phyloP scores from a whole-genome alignment of 2,797 vertebrate genomes.

The Neosilurus hyrtlii region DNA sequence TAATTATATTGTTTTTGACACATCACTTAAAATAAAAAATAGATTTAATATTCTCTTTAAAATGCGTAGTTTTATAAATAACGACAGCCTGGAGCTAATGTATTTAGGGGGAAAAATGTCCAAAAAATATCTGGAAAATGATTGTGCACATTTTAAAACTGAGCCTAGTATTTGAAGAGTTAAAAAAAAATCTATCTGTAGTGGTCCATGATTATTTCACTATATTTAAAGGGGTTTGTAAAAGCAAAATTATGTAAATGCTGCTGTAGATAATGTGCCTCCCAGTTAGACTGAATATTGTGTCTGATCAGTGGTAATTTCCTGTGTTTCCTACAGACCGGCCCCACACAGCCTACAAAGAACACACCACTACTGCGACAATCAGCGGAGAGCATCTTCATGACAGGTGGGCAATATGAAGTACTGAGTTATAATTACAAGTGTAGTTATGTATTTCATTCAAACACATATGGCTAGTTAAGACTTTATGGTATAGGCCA shows the following conservation, averaged over 20 bases:
- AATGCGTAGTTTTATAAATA: background rate
- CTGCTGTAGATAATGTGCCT: background rate
- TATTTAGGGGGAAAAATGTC: background rate
- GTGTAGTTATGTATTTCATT: background rate
- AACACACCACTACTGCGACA: conserved; percentile 55
- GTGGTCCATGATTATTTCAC: background rate
- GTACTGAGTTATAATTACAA: background rate
- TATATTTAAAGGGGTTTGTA: background rate
- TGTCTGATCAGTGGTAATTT: conserved; percentile 13
- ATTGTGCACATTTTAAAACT: background rate
- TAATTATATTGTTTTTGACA: background rate
- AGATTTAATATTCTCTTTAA: background rate
- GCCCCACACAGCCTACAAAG: conserved; percentile 54
- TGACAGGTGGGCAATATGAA: conserved; percentile 61
- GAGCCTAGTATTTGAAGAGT: background rate
- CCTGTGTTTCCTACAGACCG: conserved; percentile 60
- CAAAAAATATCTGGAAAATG: background rate
- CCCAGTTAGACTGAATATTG: background rate
- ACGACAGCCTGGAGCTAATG: background rate
- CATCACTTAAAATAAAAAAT: background rate
- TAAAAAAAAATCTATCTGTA: background rate
- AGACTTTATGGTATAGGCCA: background rate
- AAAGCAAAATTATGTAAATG: background rate
- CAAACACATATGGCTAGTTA: background rate
- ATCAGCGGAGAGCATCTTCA: conserved; percentile 43